phyloP scores from a whole-genome alignment of 1,140 invertebrate genomes.

The Nephila pilipes region DNA sequence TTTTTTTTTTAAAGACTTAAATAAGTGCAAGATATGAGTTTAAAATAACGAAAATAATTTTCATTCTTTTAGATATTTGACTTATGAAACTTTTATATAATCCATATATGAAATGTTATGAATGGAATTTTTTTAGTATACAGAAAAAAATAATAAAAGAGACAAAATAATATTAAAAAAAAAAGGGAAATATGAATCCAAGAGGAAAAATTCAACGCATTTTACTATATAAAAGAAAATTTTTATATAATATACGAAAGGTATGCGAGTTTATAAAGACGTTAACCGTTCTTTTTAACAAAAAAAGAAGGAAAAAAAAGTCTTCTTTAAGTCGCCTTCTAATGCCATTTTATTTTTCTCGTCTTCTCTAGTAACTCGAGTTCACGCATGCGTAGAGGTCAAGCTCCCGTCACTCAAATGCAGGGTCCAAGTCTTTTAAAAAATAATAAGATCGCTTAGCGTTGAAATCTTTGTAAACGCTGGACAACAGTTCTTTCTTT shows the following conservation, averaged over 20 bases:
- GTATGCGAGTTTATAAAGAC: neutral
- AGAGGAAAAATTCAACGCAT: neutral
- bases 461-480: conserved; percentile 55
- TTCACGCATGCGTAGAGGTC: conserved; percentile 71
- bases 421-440: conserved; percentile 23
- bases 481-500: conserved; percentile 41
- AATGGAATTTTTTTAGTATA: neutral
- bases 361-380: conserved; percentile 30
- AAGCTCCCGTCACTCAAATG: conserved; percentile 65
- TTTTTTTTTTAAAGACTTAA: too few relatives aligned
- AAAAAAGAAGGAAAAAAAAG: neutral
- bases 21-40: too few relatives aligned
- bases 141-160: neutral
- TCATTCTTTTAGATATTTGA: too few relatives aligned
- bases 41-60: too few relatives aligned
- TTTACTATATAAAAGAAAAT: neutral
- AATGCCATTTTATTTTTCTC: conserved; percentile 39
- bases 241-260: neutral
- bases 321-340: conserved; percentile 63
- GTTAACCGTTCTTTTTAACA: neutral
- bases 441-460: conserved; percentile 56
- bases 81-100: too few relatives aligned
- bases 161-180: neutral
- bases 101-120: neutral
- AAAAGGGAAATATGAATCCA: neutral